Evolutionary conservation across 2,113 vertebrate species (phyloP).

Genomic region (Ammodytes marinus): DNA sequence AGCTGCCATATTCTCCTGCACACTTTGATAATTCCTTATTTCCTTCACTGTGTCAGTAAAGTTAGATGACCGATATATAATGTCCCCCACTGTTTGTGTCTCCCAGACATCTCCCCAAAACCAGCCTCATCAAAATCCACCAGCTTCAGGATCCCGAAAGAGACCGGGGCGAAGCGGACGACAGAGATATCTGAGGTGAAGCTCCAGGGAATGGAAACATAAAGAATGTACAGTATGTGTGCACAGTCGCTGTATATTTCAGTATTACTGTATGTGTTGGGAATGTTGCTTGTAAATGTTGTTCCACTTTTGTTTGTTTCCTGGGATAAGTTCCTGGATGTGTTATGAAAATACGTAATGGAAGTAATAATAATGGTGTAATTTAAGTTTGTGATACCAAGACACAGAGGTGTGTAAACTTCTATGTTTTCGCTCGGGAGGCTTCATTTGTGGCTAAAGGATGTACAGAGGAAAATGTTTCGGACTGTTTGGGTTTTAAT

Average conservation of each 20-base stretch:
- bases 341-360: neutral
- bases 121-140: conserved; percentile 61
- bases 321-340: neutral
- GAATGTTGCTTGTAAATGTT: neutral
- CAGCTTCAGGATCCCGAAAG: conserved; percentile 52
- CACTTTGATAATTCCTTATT: neutral
- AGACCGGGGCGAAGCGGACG: neutral
- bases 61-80: conserved; percentile 2
- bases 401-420: neutral
- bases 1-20: neutral
- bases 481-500: neutral
- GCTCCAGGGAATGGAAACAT: neutral
- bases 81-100: neutral
- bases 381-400: neutral
- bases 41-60: neutral
- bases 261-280: neutral
- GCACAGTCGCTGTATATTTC: neutral
- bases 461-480: neutral
- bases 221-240: conserved; percentile 4
- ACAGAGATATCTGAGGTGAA: conserved; percentile 16
- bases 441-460: too few relatives aligned
- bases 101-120: conserved; percentile 53
- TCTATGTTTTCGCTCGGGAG: neutral
- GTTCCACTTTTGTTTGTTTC: neutral
- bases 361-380: neutral